A percentile compares a stretch with the other conserved stretches of the same genome.
Conservation (phyloP, 2,888 invertebrate genomes). For the Dorcus parallelipipedus region DNA sequence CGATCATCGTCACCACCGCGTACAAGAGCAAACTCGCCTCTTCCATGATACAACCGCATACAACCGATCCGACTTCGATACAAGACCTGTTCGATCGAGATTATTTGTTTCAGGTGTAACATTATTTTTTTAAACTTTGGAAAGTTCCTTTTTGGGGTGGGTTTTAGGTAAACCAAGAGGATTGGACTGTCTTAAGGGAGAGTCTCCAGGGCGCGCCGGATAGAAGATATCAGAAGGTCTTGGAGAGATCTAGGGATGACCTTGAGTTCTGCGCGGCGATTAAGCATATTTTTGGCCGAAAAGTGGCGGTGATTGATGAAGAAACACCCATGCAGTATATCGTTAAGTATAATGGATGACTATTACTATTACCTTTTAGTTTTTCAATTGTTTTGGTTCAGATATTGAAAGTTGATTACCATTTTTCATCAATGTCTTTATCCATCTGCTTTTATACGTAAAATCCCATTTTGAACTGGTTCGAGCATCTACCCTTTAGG, state of each 20-base stretch:
- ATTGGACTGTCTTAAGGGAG: conserved; percentile 12
- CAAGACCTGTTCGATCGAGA: conserved; percentile 13
- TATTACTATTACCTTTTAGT: not conserved
- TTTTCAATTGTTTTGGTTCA: not conserved
- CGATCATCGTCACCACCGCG: conserved; percentile 25
- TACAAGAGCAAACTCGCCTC: conserved; percentile 32
- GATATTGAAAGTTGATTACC: too few species aligned
- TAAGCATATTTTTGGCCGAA: not conserved
- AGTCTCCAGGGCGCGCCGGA: conserved; percentile 4
- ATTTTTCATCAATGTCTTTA: too few species aligned
- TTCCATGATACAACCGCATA: conserved; percentile 25
- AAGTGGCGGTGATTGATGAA: conserved; percentile 12
- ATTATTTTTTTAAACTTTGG: not conserved
- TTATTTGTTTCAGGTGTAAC: conserved; percentile 11
- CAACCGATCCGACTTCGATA: conserved; percentile 23
- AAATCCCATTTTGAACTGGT: too few species aligned
- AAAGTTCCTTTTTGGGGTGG: too few species aligned
- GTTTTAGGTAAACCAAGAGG: conserved; percentile 14
- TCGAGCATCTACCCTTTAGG: too few species aligned
- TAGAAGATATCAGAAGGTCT: conserved; percentile 6
- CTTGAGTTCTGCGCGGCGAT: conserved; percentile 12
- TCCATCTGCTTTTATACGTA: too few species aligned
- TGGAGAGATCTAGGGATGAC: conserved; percentile 5
- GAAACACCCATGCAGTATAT: conserved; percentile 9
- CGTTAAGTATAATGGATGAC: not conserved